Evolutionary conservation across 2,797 vertebrate species (phyloP).

Genomic region (Pristis pectinata): DNA sequence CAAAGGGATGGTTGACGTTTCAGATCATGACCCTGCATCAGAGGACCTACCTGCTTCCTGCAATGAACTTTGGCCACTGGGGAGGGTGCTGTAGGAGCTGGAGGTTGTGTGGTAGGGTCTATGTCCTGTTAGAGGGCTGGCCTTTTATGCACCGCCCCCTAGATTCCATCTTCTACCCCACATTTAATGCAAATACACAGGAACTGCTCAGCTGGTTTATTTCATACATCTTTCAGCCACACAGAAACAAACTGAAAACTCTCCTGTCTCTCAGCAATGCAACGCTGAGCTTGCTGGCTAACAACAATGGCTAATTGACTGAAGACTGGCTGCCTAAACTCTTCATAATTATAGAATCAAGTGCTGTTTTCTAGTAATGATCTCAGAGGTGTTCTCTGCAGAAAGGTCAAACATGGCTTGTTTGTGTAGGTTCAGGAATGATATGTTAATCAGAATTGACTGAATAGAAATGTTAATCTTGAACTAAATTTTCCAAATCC

Average conservation of each 20-base stretch:
- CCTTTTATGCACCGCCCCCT: no score
- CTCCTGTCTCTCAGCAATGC: background rate
- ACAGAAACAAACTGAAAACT: no score
- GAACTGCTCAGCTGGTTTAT: background rate
- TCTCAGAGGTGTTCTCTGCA: background rate
- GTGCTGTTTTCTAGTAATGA: background rate
- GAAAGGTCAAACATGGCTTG: background rate
- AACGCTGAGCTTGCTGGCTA: background rate
- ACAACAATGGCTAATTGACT: background rate
- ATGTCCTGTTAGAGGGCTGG: no score
- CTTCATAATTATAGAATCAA: background rate
- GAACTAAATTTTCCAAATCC: background rate
- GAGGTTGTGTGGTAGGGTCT: no score
- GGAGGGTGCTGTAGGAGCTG: no score
- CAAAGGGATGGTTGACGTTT: no score
- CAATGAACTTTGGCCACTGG: no score
- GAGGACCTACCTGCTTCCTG: no score
- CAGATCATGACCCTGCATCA: no score
- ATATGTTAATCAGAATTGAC: background rate
- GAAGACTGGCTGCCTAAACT: background rate
- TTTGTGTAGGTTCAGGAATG: background rate
- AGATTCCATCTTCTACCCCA: background rate
- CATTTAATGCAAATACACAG: no score
- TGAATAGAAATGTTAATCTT: background rate
- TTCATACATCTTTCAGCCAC: background rate